Evolutionary conservation across 2,113 vertebrate species (phyloP).

Genomic region (Suncus etruscus): DNA sequence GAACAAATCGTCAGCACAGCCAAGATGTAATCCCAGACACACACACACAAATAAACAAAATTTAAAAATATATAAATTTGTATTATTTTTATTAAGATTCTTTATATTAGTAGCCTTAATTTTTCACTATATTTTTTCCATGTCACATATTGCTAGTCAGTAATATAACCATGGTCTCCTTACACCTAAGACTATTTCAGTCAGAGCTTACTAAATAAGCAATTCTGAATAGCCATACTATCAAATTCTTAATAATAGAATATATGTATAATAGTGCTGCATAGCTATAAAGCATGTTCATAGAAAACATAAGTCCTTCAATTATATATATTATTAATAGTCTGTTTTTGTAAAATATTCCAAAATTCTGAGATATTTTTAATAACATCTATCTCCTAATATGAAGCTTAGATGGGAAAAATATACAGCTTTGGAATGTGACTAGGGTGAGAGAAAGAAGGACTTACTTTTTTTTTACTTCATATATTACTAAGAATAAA

Average conservation of each 20-base stretch:
- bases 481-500: background rate
- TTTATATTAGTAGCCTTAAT: background rate
- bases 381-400: background rate
- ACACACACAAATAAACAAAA: too few relatives aligned
- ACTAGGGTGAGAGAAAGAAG: background rate
- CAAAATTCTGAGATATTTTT: background rate
- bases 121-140: slow-evolving; percentile 27
- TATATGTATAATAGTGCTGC: background rate
- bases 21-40: too few relatives aligned
- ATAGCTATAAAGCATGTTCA: background rate
- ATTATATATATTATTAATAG: background rate
- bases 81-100: background rate
- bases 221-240: slow-evolving; percentile 4
- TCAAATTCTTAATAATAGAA: background rate
- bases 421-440: background rate
- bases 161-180: background rate
- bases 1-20: too few relatives aligned
- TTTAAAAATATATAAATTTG: background rate
- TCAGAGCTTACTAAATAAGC: background rate
- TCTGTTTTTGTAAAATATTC: slow-evolving; percentile 20
- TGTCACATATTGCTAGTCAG: background rate
- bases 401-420: background rate
- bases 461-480: background rate
- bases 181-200: background rate
- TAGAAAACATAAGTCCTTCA: background rate